phyloP scores from a whole-genome alignment of 1,140 invertebrate species.

The Colletes latitarsis region DNA sequence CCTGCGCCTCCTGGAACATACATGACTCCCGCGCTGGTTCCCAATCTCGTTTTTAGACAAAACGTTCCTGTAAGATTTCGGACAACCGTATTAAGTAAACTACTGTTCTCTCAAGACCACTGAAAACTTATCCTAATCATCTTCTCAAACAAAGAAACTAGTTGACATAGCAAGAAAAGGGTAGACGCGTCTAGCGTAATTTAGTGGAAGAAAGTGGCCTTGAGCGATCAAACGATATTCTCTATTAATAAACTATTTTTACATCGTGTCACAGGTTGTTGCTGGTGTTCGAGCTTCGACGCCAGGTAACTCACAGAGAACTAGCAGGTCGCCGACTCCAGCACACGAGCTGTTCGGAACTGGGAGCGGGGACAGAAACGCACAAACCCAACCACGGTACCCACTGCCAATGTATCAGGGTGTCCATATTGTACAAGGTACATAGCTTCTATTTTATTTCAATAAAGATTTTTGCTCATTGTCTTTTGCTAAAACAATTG shows the following conservation, averaged over 20 bases:
- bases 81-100: neutral
- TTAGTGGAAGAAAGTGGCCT: no score
- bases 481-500: no score
- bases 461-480: no score
- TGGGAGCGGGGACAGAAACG: conserved; percentile 74
- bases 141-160: no score
- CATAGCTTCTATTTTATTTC: neutral
- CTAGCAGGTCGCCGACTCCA: conserved; percentile 77
- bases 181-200: no score
- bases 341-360: conserved; percentile 75
- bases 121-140: no score
- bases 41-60: conserved; percentile 78
- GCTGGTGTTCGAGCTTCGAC: conserved; percentile 75
- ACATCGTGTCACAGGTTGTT: conserved; percentile 63
- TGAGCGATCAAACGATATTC: no score
- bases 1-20: conserved; percentile 74
- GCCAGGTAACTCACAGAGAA: conserved; percentile 76
- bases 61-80: conserved; percentile 73
- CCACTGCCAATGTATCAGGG: conserved; percentile 80
- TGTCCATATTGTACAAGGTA: conserved; percentile 79
- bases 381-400: conserved; percentile 77
- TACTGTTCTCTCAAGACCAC: neutral
- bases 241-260: neutral
- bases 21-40: conserved; percentile 75
- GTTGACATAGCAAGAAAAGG: no score